Evolutionary conservation across 2,797 vertebrate genomes (phyloP).

Genomic region (Valencia hispanica): DNA sequence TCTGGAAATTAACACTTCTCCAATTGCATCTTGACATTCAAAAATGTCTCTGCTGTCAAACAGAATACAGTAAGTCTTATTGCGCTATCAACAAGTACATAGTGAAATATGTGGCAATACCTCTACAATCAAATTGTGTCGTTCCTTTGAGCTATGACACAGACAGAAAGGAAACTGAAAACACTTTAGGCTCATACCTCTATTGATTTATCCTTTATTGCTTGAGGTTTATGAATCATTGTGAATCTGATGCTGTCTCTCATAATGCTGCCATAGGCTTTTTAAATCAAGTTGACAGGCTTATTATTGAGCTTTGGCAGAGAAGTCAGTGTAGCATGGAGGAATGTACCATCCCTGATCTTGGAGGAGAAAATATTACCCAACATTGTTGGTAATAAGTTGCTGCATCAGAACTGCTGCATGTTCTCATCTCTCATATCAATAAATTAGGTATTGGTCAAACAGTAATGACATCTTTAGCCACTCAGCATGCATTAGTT

Average conservation of each 20-base stretch:
- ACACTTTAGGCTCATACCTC: slow-evolving; percentile 66
- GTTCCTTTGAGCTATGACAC: slow-evolving; percentile 57
- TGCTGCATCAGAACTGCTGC: slow-evolving; percentile 48
- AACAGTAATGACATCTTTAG: slow-evolving; percentile 46
- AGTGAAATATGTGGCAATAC: slow-evolving; percentile 42
- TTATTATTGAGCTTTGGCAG: slow-evolving; percentile 73
- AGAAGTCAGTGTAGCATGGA: slow-evolving; percentile 57
- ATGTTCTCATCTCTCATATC: slow-evolving; percentile 45
- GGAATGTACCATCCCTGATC: slow-evolving; percentile 64
- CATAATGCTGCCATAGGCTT: slow-evolving; percentile 71
- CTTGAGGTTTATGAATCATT: slow-evolving; percentile 79
- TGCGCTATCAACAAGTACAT: slow-evolving; percentile 40
- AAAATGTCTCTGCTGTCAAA: slow-evolving; percentile 21
- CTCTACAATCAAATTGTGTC: slow-evolving; percentile 61
- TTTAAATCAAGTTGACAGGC: slow-evolving; percentile 82
- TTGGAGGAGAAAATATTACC: slow-evolving; percentile 66
- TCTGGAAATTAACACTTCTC: slow-evolving; percentile 9
- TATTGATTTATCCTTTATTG: slow-evolving; percentile 79
- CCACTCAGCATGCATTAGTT: slow-evolving; percentile 40
- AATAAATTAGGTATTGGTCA: slow-evolving; percentile 38
- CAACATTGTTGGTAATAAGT: slow-evolving; percentile 40
- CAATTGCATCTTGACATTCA: slow-evolving; percentile 17
- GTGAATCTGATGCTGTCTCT: slow-evolving; percentile 78
- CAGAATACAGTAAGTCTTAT: slow-evolving; percentile 23
- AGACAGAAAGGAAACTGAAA: slow-evolving; percentile 59